These are phyloP conservation scores for Horisme vitalbata DNA, from an alignment of 2,888 invertebrate genomes.

Conservation along the genomic window DNA sequence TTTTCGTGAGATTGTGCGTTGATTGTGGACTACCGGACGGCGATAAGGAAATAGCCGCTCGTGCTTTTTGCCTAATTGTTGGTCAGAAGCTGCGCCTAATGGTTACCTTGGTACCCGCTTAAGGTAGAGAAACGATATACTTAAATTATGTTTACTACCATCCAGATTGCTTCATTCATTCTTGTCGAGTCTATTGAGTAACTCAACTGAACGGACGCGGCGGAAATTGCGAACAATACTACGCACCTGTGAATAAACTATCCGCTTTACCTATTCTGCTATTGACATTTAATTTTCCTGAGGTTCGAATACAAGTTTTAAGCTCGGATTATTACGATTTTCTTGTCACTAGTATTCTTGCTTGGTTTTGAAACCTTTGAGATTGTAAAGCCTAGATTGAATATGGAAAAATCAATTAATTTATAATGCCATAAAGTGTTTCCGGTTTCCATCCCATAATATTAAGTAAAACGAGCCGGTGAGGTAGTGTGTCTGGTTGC, in stretches of 20 bases:
- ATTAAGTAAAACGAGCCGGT: not conserved
- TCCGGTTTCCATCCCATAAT: not conserved
- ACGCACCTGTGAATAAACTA: constrained; percentile 58
- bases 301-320: constrained; percentile 22
- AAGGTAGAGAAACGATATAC: constrained; percentile 70
- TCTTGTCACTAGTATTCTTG: constrained; percentile 1
- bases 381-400: not conserved
- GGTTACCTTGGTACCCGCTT: constrained; percentile 60
- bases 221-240: constrained; percentile 63
- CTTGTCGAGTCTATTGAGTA: constrained; percentile 66
- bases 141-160: constrained; percentile 69
- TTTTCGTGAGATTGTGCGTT: constrained; percentile 77
- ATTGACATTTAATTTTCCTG: constrained; percentile 60
- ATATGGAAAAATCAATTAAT: not conserved
- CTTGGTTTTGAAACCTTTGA: constrained; percentile 1
- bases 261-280: constrained; percentile 45
- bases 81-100: constrained; percentile 74
- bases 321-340: constrained; percentile 16
- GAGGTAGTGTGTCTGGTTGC: constrained; percentile 1
- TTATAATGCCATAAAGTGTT: constrained; percentile 1
- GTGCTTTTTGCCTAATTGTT: constrained; percentile 68
- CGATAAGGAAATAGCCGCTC: constrained; percentile 61
- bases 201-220: constrained; percentile 49
- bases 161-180: constrained; percentile 77
- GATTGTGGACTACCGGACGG: constrained; percentile 67